Evolutionary conservation across 2,113 vertebrate species (phyloP).

Genomic region (Tragelaphus buxtoni): DNA sequence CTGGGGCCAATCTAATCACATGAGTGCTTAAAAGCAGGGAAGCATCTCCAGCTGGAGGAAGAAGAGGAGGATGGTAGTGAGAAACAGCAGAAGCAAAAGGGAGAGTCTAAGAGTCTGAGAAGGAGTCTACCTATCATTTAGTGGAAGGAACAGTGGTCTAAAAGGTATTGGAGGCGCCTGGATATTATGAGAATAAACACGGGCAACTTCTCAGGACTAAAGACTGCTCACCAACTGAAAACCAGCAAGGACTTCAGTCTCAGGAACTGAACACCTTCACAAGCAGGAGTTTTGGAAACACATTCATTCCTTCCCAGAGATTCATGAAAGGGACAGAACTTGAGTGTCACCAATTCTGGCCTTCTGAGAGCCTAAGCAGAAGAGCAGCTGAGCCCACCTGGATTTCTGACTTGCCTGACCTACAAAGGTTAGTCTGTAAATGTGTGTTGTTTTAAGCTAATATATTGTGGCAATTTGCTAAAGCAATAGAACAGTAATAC

Average conservation of each 20-base stretch:
- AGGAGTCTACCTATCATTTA: neutral
- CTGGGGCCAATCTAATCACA: neutral
- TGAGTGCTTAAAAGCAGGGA: neutral
- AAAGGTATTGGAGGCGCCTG: fast-evolving
- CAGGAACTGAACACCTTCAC: neutral
- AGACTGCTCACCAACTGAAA: neutral
- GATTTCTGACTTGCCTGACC: neutral
- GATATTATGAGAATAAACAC: neutral
- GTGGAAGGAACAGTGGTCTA: fast-evolving
- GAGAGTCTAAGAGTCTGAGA: neutral
- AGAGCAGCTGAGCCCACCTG: neutral
- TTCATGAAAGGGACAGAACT: neutral
- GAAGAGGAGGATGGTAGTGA: neutral
- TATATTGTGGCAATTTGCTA: neutral
- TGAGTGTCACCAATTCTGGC: neutral
- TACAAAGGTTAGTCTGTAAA: neutral
- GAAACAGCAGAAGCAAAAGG: neutral
- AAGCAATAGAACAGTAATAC: neutral
- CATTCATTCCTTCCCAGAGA: neutral
- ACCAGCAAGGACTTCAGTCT: neutral
- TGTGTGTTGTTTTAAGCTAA: neutral
- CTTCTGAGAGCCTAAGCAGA: neutral
- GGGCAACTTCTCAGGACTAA: neutral
- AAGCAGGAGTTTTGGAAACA: neutral
- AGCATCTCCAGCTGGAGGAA: neutral